Evolutionary conservation across 2,888 invertebrate genomes (phyloP), one percentile per base, ranked within the genome.

Genomic region (Tachystola acroxantha): DNA sequence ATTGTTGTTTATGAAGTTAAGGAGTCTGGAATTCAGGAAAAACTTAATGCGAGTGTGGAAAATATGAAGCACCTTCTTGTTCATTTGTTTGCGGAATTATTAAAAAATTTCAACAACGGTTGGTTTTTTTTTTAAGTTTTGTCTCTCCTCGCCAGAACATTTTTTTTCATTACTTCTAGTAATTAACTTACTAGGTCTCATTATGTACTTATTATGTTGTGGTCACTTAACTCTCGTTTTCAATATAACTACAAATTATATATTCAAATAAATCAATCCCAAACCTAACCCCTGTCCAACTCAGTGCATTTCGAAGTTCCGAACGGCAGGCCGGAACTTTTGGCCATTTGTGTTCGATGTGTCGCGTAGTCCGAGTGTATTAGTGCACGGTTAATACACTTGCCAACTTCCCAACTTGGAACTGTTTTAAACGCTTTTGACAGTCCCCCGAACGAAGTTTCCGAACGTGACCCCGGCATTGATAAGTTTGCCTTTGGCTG

Each of bases 341-440:
- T 42, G 47, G 48, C 59, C 57, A 63, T 60, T 62, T 57, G 57
- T 53, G 65, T 67, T 67, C 65, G 28, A 36, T 31, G 34, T 37
- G 38, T 46, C 40, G 33, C 38, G 38, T 44, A 40, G 61, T 58
- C 59, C 57, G 45, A 53, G 50, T 44, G 64, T 60, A 65, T 71
- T 70, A 68, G 66, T 50, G 58, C 53, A 50, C 53, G 45, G 55
- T 60, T 74, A 75, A 73, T 70, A 72, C 75, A 72, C 70, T 76
- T 73, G 64, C 58, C 40, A 59, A 75, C 61, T 71, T 64, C 38
- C 55, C 38, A 58, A 66, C 64, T 69, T 57, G 40, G 51, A 46
- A 53, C 54, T 54, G 61, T 69, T 70, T 66, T 61, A 75, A 78
- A 72, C 68, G 69, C 57, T 62, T 64, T 47, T 68, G 78, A 75